Conservation (phyloP, 2,113 vertebrate species). For the Stomatorhinus ivindoensis region DNA sequence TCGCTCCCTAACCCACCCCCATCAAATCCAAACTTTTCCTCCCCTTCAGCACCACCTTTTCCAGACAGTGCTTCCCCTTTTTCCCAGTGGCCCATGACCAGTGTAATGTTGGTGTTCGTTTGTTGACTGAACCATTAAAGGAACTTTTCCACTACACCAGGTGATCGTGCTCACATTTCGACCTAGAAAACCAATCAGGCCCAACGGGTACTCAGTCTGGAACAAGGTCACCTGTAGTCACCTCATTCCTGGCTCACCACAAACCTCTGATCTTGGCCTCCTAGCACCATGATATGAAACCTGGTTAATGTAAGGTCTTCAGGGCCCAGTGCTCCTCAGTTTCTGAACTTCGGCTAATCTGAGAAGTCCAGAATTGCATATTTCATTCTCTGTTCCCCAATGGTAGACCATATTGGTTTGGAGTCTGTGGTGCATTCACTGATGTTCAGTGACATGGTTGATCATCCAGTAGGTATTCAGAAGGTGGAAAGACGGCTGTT, state of each 20-base stretch:
- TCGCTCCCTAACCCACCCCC: background rate
- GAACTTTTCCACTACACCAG: background rate
- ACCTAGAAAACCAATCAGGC: too few relatives aligned
- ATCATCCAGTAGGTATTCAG: background rate
- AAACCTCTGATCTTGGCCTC: background rate
- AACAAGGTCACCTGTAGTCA: background rate
- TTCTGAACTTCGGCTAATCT: background rate
- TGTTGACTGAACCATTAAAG: background rate
- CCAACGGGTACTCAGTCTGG: background rate
- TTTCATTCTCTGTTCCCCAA: background rate
- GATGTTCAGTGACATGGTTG: background rate
- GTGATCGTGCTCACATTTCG: too few relatives aligned
- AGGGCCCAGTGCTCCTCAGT: background rate
- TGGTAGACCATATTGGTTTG: background rate
- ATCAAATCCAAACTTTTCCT: background rate
- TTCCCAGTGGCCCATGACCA: background rate
- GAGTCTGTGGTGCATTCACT: background rate
- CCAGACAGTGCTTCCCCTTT: background rate
- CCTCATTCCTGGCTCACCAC: background rate
- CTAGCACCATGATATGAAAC: background rate
- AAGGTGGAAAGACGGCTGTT: background rate
- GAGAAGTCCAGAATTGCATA: background rate
- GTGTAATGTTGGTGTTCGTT: background rate
- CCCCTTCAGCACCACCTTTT: background rate
- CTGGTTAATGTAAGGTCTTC: background rate